A percentile compares a stretch with the other conserved stretches of the same genome.
Evolutionary conservation across 1,140 invertebrate genomes (phyloP).

Genomic region (Aricia agestis): DNA sequence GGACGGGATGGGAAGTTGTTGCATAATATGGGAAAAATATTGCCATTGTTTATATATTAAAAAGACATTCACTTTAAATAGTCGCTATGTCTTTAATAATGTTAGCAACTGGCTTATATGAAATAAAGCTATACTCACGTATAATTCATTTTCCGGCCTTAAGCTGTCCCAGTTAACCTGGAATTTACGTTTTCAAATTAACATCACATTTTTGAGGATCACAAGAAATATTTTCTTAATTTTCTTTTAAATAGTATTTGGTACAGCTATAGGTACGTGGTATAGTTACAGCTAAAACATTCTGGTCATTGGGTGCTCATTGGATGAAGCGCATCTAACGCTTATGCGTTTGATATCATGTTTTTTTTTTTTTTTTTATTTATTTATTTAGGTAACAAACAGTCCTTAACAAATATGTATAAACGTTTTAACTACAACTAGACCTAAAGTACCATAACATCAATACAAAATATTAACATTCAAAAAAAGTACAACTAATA

Average conservation of each 20-base stretch:
- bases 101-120: not conserved
- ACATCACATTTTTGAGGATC: not conserved
- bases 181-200: slow-evolving; percentile 43
- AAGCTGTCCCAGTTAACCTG: slow-evolving; percentile 75
- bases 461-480: not conserved
- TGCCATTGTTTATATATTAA: too few relatives aligned
- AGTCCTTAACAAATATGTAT: not conserved
- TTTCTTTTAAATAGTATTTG: slow-evolving; percentile 2
- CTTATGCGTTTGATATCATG: too few relatives aligned
- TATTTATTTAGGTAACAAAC: too few relatives aligned
- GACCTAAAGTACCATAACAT: not conserved
- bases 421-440: not conserved
- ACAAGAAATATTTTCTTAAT: not conserved
- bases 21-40: too few relatives aligned
- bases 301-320: too few relatives aligned
- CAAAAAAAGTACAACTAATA: not conserved
- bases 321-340: too few relatives aligned
- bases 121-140: slow-evolving; percentile 52
- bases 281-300: slow-evolving; percentile 1
- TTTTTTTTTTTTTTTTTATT: too few relatives aligned
- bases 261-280: slow-evolving; percentile 1
- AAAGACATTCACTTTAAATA: too few relatives aligned
- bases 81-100: not conserved
- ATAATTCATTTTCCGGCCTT: slow-evolving; percentile 74
- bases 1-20: too few relatives aligned